Evolutionary conservation across 2,888 invertebrate genomes (phyloP), one percentile per base, ranked within the genome.

Genomic region (Gastracanthus pulcherrimus): DNA sequence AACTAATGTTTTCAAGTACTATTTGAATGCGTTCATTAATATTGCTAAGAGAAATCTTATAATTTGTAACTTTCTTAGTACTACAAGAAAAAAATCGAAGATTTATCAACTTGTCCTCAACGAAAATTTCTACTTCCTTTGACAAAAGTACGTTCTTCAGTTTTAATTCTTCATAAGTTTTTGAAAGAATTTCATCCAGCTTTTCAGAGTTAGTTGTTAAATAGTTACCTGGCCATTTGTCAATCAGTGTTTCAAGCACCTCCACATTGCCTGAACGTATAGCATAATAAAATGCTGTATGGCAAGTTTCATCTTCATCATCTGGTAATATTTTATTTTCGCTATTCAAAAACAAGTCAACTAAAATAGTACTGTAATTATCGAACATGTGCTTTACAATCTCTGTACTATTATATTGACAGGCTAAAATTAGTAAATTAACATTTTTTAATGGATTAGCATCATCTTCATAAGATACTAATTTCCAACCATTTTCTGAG

Each of bases 241-340:
- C 38, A 36, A 87, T 84, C 5, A 87, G 72, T 26, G 62, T 83
- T 23, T 84, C 62, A 34, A 86, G 66, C 16, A 87, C 55, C 38
- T 84, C 48, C 36, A 82, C 41, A 67, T 83, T 84, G 31, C 81
- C 71, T 34, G 84, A 84, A 48, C 86, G 83, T 58, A 87, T 85
- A 45, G 86, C 84, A 82, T 86, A 86, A 69, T 87, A 87, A 83
- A 86, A 87, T 26, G 83, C 85, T 77, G 84, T 85, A 64, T 85
- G 84, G 6, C 64, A 55, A 0, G 23, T 38, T 66, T 81, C 71
- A 78, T 86, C 84, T 34, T 66, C 19, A 76, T 81, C 58, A 1
- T 64, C 31, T 38, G 70, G 76, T 58, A 31, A 41, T 60, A 76
- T 55, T 34, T 2, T 31, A 19, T 16, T 66, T 41, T 31, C 58